A percentile compares a stretch with the other conserved stretches of the same genome.
Evolutionary conservation across 2,888 invertebrate species (phyloP).

Genomic region (Trichogramma dendrolimi): DNA sequence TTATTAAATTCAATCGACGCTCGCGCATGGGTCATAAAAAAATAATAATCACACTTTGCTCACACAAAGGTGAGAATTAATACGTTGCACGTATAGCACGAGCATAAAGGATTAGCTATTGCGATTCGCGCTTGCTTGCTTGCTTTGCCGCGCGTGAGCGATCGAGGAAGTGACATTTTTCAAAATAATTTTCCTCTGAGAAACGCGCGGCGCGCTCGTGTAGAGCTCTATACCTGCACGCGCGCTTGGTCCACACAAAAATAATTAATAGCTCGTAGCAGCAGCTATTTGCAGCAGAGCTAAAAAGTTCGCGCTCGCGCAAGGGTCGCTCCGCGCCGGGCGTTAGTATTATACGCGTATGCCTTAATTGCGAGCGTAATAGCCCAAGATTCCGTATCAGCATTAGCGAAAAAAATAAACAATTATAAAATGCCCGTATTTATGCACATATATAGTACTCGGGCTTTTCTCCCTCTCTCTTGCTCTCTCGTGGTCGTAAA

Average conservation of each 20-base stretch:
- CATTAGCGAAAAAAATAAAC: constrained; percentile 11
- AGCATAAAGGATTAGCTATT: no score
- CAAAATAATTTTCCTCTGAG: neutral
- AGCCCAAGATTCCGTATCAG: constrained; percentile 20
- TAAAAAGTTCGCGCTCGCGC: neutral
- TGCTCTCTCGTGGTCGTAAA: constrained; percentile 7
- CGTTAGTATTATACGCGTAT: neutral
- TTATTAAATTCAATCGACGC: no score
- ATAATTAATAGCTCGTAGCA: constrained; percentile 17
- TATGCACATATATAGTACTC: neutral
- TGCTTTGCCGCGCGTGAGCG: no score
- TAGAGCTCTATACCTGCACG: neutral
- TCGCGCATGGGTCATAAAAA: no score
- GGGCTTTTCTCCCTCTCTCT: no score
- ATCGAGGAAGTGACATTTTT: neutral
- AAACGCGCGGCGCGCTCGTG: neutral
- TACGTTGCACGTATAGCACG: neutral
- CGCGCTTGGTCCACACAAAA: neutral
- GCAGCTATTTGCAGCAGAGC: neutral
- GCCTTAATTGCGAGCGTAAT: constrained; percentile 19
- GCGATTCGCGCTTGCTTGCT: no score
- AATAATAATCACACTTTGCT: neutral
- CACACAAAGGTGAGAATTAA: neutral
- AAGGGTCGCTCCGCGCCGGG: neutral
- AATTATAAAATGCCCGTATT: neutral